Evolutionary conservation across 2,888 invertebrate genomes (phyloP).

Genomic region (Drosophila diplacantha): DNA sequence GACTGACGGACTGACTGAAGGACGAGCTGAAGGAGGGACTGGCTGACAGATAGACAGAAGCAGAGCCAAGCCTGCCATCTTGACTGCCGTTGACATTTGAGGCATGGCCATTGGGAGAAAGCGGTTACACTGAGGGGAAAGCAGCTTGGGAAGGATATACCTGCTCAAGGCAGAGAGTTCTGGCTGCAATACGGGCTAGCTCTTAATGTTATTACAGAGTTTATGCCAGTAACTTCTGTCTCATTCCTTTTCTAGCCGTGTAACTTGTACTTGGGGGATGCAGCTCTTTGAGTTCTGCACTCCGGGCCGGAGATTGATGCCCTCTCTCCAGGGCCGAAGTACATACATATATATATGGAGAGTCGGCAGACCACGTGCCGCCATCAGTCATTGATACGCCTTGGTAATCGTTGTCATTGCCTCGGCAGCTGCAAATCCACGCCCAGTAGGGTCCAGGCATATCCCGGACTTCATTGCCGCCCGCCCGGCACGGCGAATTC

Average conservation of each 20-base stretch:
- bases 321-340: constrained; percentile 7
- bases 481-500: constrained; percentile 44
- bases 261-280: constrained; percentile 16
- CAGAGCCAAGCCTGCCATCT: constrained; percentile 26
- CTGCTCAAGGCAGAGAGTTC: background rate
- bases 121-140: constrained; percentile 10
- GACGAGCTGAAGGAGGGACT: constrained; percentile 2
- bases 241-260: background rate
- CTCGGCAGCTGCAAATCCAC: constrained; percentile 14
- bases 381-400: constrained; percentile 47
- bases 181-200: background rate
- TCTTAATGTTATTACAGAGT: background rate
- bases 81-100: constrained; percentile 48
- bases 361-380: constrained; percentile 31
- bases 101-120: constrained; percentile 20
- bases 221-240: background rate
- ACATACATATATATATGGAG: constrained; percentile 2
- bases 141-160: background rate
- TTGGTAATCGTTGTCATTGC: constrained; percentile 39
- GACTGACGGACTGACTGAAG: constrained; percentile 13
- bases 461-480: constrained; percentile 46
- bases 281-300: constrained; percentile 31
- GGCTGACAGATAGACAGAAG: constrained; percentile 24
- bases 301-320: constrained; percentile 12
- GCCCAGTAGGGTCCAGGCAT: constrained; percentile 21